phyloP scores from a whole-genome alignment of 2,888 invertebrate species.

The Hipparchia sbordonii region DNA sequence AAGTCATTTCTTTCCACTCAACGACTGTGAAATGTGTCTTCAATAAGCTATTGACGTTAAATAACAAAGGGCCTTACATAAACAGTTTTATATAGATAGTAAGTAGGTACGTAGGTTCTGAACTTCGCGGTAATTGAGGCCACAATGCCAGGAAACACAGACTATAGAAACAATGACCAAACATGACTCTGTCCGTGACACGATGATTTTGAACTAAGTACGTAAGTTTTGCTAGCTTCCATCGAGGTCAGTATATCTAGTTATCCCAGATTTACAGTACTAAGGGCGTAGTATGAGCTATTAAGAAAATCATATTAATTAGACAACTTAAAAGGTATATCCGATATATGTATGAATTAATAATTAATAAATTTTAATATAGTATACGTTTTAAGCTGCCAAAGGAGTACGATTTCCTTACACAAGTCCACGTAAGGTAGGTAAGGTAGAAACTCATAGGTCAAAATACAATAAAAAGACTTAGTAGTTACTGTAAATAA shows the following conservation, averaged over 20 bases:
- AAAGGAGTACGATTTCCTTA: no score
- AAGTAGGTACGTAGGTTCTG: constrained; percentile 56
- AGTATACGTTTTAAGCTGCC: no score
- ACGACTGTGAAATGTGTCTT: constrained; percentile 47
- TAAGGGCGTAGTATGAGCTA: neutral
- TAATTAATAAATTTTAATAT: no score
- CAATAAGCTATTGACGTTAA: constrained; percentile 51
- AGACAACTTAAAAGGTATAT: no score
- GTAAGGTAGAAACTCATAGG: neutral
- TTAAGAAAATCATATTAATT: no score
- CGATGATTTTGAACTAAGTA: constrained; percentile 59
- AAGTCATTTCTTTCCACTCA: constrained; percentile 66
- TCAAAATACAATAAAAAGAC: neutral
- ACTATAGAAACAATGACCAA: constrained; percentile 64
- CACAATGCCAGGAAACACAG: constrained; percentile 81
- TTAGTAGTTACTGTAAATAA: neutral
- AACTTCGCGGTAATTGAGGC: constrained; percentile 73
- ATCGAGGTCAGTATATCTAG: constrained; percentile 67
- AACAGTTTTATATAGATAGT: constrained; percentile 73
- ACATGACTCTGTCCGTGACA: constrained; percentile 70
- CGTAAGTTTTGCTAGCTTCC: constrained; percentile 44
- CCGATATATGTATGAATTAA: no score
- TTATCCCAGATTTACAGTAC: neutral
- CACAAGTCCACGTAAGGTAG: no score
- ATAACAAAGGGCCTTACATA: constrained; percentile 59